These are phyloP conservation scores for Elysia chlorotica DNA, from an alignment of 1,140 invertebrate species.

Conservation along the genomic window DNA sequence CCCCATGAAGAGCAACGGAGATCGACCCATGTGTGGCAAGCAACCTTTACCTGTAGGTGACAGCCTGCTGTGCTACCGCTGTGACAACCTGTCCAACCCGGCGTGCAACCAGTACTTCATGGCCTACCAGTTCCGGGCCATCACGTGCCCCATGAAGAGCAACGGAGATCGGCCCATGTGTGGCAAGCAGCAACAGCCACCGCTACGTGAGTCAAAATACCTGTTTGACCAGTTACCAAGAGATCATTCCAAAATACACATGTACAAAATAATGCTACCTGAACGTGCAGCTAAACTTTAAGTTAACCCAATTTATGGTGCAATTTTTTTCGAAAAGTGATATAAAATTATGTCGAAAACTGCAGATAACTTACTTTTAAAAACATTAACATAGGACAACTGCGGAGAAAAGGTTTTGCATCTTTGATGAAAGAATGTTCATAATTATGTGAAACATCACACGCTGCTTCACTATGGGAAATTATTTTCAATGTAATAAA, in stretches of 20 bases:
- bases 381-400: too few relatives aligned
- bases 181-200: constrained; percentile 34
- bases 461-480: too few relatives aligned
- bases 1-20: neutral
- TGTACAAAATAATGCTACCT: neutral
- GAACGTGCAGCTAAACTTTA: neutral
- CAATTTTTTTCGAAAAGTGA: neutral
- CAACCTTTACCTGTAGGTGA: too few relatives aligned
- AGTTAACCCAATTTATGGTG: neutral
- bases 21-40: too few relatives aligned
- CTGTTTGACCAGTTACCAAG: neutral
- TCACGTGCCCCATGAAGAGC: constrained; percentile 4
- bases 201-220: constrained; percentile 1
- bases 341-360: too few relatives aligned
- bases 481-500: too few relatives aligned
- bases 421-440: too few relatives aligned
- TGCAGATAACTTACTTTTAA: too few relatives aligned
- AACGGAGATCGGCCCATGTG: constrained; percentile 23
- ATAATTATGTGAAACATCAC: too few relatives aligned
- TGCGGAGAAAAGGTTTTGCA: too few relatives aligned
- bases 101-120: constrained; percentile 36
- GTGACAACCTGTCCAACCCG: too few relatives aligned
- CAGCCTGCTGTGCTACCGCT: too few relatives aligned
- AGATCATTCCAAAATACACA: neutral
- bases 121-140: constrained; percentile 33